These are phyloP conservation scores for Cheilosia vernalis DNA, from an alignment of 2,888 invertebrate genomes.

Conservation along the genomic window DNA sequence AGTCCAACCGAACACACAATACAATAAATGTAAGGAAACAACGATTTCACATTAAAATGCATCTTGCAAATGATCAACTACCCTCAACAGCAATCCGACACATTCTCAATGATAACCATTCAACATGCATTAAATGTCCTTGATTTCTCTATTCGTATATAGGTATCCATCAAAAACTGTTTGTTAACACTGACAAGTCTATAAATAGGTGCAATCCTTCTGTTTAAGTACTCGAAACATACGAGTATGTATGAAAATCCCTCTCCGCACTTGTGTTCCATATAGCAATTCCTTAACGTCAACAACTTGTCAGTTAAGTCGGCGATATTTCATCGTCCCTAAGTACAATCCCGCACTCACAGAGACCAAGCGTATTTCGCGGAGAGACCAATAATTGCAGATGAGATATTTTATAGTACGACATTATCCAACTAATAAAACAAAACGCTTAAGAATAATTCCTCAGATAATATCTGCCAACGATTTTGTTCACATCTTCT, in stretches of 20 bases:
- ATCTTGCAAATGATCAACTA: not conserved
- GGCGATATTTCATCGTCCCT: constrained; percentile 55
- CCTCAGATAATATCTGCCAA: constrained; percentile 54
- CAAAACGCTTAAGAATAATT: constrained; percentile 51
- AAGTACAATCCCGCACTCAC: constrained; percentile 19
- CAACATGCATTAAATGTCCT: not conserved
- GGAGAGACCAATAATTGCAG: constrained; percentile 53
- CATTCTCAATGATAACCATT: constrained; percentile 23
- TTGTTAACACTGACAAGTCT: constrained; percentile 7
- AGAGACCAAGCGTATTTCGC: constrained; percentile 6
- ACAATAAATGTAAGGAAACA: too few species aligned
- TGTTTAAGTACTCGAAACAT: not conserved
- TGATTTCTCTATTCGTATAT: constrained; percentile 7
- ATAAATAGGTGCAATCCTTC: constrained; percentile 29
- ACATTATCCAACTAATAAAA: constrained; percentile 55
- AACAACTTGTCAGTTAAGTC: constrained; percentile 73
- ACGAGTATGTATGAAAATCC: not conserved
- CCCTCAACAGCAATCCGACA: constrained; percentile 1
- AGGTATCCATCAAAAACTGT: constrained; percentile 25
- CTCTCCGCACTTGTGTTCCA: constrained; percentile 18
- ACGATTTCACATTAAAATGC: too few species aligned
- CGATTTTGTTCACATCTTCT: constrained; percentile 41
- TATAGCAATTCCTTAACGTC: constrained; percentile 64
- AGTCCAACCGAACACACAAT: too few species aligned
- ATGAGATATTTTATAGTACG: constrained; percentile 61